A percentile compares a stretch with the other conserved stretches of the same genome.
Evolutionary conservation across 1,140 invertebrate genomes (phyloP).

Genomic region (Bombyx mori): DNA sequence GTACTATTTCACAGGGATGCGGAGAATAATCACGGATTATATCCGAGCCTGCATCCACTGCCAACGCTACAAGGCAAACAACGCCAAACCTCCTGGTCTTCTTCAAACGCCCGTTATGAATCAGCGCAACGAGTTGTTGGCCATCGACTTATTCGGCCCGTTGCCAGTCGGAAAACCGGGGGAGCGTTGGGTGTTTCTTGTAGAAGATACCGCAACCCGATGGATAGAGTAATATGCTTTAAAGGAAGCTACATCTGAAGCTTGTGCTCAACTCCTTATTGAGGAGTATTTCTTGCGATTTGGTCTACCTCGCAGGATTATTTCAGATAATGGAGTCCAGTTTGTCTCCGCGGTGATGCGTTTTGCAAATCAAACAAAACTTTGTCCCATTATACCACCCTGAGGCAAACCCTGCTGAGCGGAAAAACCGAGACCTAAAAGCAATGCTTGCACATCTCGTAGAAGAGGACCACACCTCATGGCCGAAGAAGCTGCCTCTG

Average conservation of each 20-base stretch:
- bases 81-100: no score
- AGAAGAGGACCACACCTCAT: constrained; percentile 12
- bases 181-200: constrained; percentile 32
- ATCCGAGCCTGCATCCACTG: constrained; percentile 20
- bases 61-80: no score
- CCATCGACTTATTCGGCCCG: constrained; percentile 37
- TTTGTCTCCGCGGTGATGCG: constrained; percentile 28
- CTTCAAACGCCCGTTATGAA: constrained; percentile 16
- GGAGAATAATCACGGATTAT: constrained; percentile 22
- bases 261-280: constrained; percentile 28
- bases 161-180: constrained; percentile 15
- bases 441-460: constrained; percentile 14
- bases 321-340: constrained; percentile 28
- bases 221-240: constrained; percentile 43
- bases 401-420: constrained; percentile 21
- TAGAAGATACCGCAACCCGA: constrained; percentile 33
- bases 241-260: constrained; percentile 28
- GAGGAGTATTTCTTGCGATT: constrained; percentile 48
- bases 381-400: constrained; percentile 22
- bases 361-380: constrained; percentile 11
- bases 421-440: constrained; percentile 27
- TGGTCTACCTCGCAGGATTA: constrained; percentile 29
- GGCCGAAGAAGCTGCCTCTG: no score
- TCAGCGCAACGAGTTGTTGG: constrained; percentile 26
- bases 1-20: no score